phyloP scores from a whole-genome alignment of 2,888 invertebrate genomes.

The Hemistola chrysoprasaria region DNA sequence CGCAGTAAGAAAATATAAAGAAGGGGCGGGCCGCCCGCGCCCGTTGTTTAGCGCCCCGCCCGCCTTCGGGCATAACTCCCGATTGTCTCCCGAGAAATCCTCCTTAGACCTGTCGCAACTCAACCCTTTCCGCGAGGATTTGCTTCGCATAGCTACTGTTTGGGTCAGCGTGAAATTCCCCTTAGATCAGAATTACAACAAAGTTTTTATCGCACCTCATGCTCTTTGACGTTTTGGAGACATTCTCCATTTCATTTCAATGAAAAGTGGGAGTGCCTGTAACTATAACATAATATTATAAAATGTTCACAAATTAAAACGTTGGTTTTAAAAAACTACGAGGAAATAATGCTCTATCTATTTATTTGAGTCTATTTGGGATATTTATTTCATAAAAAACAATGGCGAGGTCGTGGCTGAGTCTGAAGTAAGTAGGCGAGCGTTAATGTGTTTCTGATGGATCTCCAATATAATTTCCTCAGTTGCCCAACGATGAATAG shows the following conservation, averaged over 20 bases:
- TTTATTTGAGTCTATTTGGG: slow-evolving; percentile 17
- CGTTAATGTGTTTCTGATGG: slow-evolving; percentile 80
- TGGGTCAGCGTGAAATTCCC: slow-evolving; percentile 78
- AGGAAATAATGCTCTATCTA: background rate
- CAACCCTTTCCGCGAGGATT: slow-evolving; percentile 75
- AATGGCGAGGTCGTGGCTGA: slow-evolving; percentile 50
- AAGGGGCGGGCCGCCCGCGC: slow-evolving; percentile 83
- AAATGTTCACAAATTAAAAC: too few species aligned
- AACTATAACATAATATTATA: too few species aligned
- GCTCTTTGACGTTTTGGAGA: slow-evolving; percentile 9
- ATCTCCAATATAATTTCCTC: slow-evolving; percentile 61
- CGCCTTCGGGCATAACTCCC: slow-evolving; percentile 81
- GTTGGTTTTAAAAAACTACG: background rate
- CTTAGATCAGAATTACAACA: slow-evolving; percentile 60
- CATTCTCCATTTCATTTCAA: background rate
- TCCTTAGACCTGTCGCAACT: slow-evolving; percentile 77
- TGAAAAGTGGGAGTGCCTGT: too few species aligned
- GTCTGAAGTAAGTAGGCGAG: slow-evolving; percentile 25
- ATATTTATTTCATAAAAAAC: slow-evolving; percentile 46
- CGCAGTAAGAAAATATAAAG: slow-evolving; percentile 87
- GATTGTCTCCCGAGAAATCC: slow-evolving; percentile 80
- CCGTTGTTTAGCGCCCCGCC: slow-evolving; percentile 82
- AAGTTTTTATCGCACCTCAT: slow-evolving; percentile 37
- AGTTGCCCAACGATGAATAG: slow-evolving; percentile 64
- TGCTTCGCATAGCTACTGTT: slow-evolving; percentile 75